Conservation (phyloP, 2,113 vertebrate genomes). For the Lycaon pictus region DNA sequence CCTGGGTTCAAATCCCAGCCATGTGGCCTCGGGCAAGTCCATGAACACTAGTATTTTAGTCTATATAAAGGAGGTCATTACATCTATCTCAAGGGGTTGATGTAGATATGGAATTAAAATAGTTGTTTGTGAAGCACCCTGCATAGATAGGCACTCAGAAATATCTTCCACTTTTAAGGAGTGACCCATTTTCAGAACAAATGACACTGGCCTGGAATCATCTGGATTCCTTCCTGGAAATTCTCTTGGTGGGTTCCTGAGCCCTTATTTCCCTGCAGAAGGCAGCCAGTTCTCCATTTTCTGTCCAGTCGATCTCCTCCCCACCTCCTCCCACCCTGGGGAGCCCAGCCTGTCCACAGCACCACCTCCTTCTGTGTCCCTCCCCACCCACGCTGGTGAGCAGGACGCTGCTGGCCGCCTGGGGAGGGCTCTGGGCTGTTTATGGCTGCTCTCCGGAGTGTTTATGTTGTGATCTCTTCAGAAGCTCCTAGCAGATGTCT, state of each 20-base stretch:
- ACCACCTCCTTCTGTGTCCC: background rate
- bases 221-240: constrained; percentile 17
- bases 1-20: background rate
- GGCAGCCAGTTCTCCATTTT: background rate
- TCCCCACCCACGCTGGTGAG: background rate
- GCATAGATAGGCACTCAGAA: background rate
- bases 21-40: background rate
- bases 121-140: background rate
- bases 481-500: constrained; percentile 71
- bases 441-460: constrained; percentile 6
- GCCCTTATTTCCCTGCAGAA: background rate
- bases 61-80: background rate
- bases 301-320: background rate
- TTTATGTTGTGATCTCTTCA: constrained; percentile 63
- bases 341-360: background rate
- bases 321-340: background rate
- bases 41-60: background rate
- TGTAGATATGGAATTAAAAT: constrained; percentile 34
- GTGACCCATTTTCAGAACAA: constrained; percentile 54
- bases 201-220: background rate
- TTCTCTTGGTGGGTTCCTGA: background rate
- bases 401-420: background rate
- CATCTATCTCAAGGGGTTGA: background rate
- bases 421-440: constrained; percentile 9
- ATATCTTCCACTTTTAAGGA: background rate